Base-by-base conservation (phyloP, 2,113 vertebrate species). In the Brachypteracias leptosomus region DNA sequence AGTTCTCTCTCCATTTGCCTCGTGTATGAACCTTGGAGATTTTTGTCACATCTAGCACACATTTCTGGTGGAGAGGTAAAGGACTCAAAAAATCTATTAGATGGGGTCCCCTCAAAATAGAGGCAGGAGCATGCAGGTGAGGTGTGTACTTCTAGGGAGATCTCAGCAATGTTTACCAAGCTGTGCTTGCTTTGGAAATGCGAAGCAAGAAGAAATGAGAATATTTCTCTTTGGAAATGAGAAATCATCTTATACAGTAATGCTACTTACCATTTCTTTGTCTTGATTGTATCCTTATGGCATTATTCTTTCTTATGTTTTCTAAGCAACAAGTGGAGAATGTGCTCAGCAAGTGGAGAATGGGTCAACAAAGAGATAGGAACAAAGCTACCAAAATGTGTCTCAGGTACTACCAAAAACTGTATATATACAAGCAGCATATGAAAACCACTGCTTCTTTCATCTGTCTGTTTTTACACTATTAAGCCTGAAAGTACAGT, bases 281-380 rank as follows among this genome's bases (percentile, higher is more conserved):
- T 47, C 29, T 70, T 42, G 17, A 42, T 9, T 62, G 7, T 63
- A 76, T 88, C n/a, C 44, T 81, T 63, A 83, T 31, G 29, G 13
- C 49, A 49, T 16, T 75, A 29, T 55, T 46, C 52, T 65, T 73
- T 90, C 9, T 25, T 96, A 0, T 91, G 33, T 89, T 89, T 46
- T 96, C 85, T 98, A 98, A 11, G 85, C 97, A 52, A 93, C 84
- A 66, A 97, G 85, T 1, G 98, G 98, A 89, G 95, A 89, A 78
- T 98, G 98, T 98, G 98, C 13, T 87, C 97, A 52, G 94, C 84
- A 66, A 97, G 85, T 1, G 98, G 98, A 89, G 95, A 89, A 78
- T 98, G 98, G 98, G 82, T 97, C 63, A 98, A 92, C 2, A 28
- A 97, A 58, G 63, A 93, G 40, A 85, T 97, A 91, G 96, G 97